Base-by-base conservation (phyloP, 2,888 invertebrate genomes). In the Steinernema carpocapsae region DNA sequence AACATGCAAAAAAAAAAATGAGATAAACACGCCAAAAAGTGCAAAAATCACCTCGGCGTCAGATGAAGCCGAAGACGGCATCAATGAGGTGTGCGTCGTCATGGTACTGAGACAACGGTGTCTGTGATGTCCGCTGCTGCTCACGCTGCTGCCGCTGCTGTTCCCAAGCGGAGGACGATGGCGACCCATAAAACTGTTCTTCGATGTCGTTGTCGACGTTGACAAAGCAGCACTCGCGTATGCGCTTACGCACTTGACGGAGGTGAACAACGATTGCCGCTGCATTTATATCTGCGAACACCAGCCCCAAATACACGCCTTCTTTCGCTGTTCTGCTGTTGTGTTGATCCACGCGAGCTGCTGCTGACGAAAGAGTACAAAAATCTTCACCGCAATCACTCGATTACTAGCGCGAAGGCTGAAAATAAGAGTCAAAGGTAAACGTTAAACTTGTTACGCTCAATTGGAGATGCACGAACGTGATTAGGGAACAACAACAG, bases 211-310 rank as follows among this genome's bases (percentile, higher is more conserved):
- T 22, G 6, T 56, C 56, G 37, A 10, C 37, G 37, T 3, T 10
- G 37, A 37, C 37, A 56, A 56, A 19, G 22, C 24, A 56, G 56
- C 56, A 26, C 2, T 26, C 26, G 56, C 56, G 56, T 56, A 56
- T 14, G 56, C 56, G 56, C 56, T 56, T 56, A 56, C 56, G 56
- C 56, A 56, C 56, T 56, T 56, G 24, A 26, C 56, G 37, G 37
- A 37, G 56, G 26, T 26, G 56, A 17, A 56, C 17, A n/a, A 14
- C 48, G 56, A 56, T 12, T 56, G 56, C 17, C 56, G 26, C 22
- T 56, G 56, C 22, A 26, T 37, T 37, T 37, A 37, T 37, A 37
- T 37, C 37, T 3, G 4, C 10, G 4, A 37, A 37, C 37, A 37
- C 3, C 37, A 37, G 37, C 37, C n/a, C n/a, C 4, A 37, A 37